A percentile compares a stretch with the other conserved stretches of the same genome.
Conservation (phyloP, 2,113 vertebrate species). For the Sinocyclocheilus rhinocerous region DNA sequence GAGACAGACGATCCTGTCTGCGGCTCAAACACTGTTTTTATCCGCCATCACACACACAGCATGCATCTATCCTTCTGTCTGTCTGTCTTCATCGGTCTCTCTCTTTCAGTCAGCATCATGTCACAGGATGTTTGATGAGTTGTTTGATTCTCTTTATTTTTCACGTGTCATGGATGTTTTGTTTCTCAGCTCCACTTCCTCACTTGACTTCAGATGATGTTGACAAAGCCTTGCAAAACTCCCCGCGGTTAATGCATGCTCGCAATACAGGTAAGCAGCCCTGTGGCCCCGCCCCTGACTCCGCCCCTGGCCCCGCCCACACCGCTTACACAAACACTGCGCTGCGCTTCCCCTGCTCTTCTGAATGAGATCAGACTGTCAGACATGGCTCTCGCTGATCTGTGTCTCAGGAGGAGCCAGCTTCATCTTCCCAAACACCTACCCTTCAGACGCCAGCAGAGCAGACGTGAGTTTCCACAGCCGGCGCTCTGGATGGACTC, state of each 20-base stretch:
- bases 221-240: constrained; percentile 95
- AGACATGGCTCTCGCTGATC: background rate
- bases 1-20: background rate
- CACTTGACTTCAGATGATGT: constrained; percentile 96
- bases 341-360: background rate
- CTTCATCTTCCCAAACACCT: constrained; percentile 90
- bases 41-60: background rate
- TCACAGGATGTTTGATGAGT: constrained; percentile 50
- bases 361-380: background rate
- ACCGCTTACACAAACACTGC: constrained; percentile 7
- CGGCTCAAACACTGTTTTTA: background rate
- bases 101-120: constrained; percentile 12
- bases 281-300: constrained; percentile 24
- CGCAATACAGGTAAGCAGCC: constrained; percentile 89
- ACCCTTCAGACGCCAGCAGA: constrained; percentile 81
- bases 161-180: constrained; percentile 59
- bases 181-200: constrained; percentile 90
- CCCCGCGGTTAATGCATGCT: constrained; percentile 93
- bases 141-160: constrained; percentile 41
- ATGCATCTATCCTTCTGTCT: background rate
- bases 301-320: constrained; percentile 23
- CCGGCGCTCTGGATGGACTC: constrained; percentile 84
- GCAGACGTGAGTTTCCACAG: constrained; percentile 87
- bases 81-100: background rate
- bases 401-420: constrained; percentile 81